Evolutionary conservation across 2,113 vertebrate genomes (phyloP).

Genomic region (Ancistrus triradiatus): DNA sequence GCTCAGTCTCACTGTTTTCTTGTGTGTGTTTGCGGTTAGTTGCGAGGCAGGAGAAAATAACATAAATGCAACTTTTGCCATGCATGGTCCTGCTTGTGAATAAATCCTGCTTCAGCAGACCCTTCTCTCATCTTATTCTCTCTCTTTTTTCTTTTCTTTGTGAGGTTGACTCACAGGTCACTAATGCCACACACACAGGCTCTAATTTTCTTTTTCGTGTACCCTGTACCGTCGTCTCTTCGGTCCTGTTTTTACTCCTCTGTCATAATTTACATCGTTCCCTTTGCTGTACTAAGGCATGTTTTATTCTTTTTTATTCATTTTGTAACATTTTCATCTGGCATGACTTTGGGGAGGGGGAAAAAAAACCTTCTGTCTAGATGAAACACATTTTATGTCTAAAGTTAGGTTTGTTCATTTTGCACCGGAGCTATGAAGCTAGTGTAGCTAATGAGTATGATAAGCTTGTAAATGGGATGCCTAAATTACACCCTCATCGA

Average conservation of each 20-base stretch:
- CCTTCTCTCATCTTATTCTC: conserved; percentile 44
- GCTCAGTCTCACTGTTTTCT: background rate
- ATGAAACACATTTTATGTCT: no score
- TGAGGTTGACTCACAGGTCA: conserved; percentile 31
- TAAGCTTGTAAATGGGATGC: no score
- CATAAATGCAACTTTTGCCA: background rate
- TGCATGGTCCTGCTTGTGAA: conserved; percentile 1
- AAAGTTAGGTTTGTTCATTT: no score
- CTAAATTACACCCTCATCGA: no score
- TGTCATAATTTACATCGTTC: no score
- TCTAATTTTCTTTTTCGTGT: background rate
- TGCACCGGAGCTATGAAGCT: no score
- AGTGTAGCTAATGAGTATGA: no score
- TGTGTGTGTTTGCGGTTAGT: background rate
- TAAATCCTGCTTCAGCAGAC: conserved; percentile 13
- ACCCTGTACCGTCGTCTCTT: background rate
- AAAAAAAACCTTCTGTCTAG: no score
- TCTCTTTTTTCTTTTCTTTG: conserved; percentile 40
- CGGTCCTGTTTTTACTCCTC: background rate
- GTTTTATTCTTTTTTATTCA: background rate
- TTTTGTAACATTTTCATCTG: no score
- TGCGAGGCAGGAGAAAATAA: conserved; percentile 3
- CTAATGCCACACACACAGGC: background rate
- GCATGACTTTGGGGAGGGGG: no score
- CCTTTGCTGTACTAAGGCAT: background rate